These are phyloP conservation scores for Cygnus buccinator DNA, from an alignment of 2,113 vertebrate genomes.

Conservation along the genomic window DNA sequence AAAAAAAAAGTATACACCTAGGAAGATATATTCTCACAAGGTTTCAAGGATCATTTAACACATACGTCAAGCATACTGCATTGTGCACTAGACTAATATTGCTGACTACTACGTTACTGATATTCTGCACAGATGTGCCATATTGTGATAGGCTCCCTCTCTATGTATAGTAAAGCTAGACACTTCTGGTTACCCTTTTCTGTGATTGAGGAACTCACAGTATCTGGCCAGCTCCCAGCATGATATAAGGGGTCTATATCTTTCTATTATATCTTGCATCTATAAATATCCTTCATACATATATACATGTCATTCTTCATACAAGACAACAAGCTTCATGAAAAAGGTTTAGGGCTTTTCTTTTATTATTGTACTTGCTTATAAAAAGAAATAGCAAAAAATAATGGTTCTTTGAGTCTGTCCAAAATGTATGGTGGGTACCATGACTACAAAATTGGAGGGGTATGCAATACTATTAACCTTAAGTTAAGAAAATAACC, in stretches of 20 bases:
- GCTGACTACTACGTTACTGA: too few relatives aligned
- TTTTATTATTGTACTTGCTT: not conserved
- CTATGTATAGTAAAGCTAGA: not conserved
- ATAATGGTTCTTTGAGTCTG: not conserved
- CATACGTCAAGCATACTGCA: not conserved
- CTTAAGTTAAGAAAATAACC: not conserved
- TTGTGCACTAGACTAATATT: not conserved
- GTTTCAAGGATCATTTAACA: not conserved
- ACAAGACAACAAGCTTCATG: not conserved
- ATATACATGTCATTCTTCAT: too few relatives aligned
- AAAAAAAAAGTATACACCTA: not conserved
- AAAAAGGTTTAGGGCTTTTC: not conserved
- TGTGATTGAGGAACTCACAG: fast-evolving
- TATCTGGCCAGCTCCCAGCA: not conserved
- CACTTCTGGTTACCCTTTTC: not conserved
- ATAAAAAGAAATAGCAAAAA: not conserved
- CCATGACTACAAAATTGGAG: not conserved
- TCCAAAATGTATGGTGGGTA: not conserved
- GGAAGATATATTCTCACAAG: not conserved
- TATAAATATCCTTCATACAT: too few relatives aligned
- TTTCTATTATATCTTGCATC: too few relatives aligned
- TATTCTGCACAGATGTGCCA: not conserved
- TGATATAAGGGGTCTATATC: not conserved
- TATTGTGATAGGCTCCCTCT: not conserved
- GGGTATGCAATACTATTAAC: not conserved